Base-by-base conservation (phyloP, 2,113 vertebrate species). In the Rhizomys pruinosus region DNA sequence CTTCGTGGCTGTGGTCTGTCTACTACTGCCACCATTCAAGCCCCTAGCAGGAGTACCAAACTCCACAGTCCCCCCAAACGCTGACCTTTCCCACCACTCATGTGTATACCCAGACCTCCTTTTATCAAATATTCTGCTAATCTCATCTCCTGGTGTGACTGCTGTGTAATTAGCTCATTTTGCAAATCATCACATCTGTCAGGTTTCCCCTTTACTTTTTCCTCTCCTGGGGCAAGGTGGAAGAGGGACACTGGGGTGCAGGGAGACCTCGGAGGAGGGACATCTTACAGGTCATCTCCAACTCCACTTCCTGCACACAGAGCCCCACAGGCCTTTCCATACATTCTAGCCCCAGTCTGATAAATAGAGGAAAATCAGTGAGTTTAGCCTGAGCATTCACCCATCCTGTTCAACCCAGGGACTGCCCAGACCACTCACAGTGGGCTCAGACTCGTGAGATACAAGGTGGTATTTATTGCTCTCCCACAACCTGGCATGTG, bases 121-220 rank as follows among this genome's bases (percentile, higher is more conserved):
- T 97, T 97, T 98, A 98, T 97, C 98, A 97, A 97, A 97, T 97
- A 95, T 94, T 96, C 96, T 92, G 94, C 97, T 98, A 97, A 98
- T 97, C 97, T 97, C 96, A 97, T 98, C 97, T 98, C 96, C 95
- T 95, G 96, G 96, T 96, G 96, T 97, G 97, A 97, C 97, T 97
- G 93, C 97, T 78, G 0, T 97, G 91, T 98, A 98, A 98, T 98
- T 97, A 98, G 97, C 97, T 98, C 97, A 97, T 98, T 98, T 97
- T 93, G 92, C 97, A 98, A 97, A 98, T 98, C 98, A 97, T 94
- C 97, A 96, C 96, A 96, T 98, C 97, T 98, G 97, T 98, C 97
- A 97, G 88, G 96, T 90, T 92, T 92, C 39, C 68, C 55, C 37
- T 73, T 19, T 15, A 39, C 73, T 77, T 90, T 59, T 87, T 77